phyloP scores from a whole-genome alignment of 2,797 vertebrate species.

The Falco peregrinus region DNA sequence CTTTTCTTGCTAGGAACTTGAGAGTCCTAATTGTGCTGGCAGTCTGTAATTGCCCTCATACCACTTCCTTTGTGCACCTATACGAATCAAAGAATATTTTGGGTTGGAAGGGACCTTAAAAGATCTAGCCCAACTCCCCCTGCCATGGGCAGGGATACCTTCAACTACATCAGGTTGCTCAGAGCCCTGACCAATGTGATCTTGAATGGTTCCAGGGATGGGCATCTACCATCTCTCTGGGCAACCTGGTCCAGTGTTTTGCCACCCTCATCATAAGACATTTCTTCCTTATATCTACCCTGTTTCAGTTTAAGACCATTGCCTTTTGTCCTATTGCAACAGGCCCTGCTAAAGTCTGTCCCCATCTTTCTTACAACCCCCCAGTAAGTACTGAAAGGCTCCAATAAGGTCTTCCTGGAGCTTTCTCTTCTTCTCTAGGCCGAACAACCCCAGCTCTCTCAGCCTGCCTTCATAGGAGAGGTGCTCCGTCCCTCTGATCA shows the following conservation, averaged over 20 bases:
- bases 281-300: too few species aligned
- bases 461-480: not conserved
- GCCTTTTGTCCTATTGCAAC: not conserved
- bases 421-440: not conserved
- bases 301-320: not conserved
- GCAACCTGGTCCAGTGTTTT: not conserved
- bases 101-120: too few species aligned
- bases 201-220: not conserved
- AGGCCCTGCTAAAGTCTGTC: not conserved
- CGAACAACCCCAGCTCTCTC: not conserved
- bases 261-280: fast-evolving
- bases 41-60: too few species aligned
- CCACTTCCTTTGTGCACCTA: too few species aligned
- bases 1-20: too few species aligned
- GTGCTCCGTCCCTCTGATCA: not conserved
- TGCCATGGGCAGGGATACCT: too few species aligned
- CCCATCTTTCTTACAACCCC: not conserved
- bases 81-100: not conserved
- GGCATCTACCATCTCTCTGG: not conserved
- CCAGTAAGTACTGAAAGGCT: too few species aligned
- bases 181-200: too few species aligned
- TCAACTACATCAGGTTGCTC: too few species aligned
- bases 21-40: too few species aligned
- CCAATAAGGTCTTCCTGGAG: not conserved
- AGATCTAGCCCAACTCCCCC: too few species aligned